These are phyloP conservation scores for Drosophila littoralis DNA, from an alignment of 1,140 invertebrate species.

Conservation along the genomic window DNA sequence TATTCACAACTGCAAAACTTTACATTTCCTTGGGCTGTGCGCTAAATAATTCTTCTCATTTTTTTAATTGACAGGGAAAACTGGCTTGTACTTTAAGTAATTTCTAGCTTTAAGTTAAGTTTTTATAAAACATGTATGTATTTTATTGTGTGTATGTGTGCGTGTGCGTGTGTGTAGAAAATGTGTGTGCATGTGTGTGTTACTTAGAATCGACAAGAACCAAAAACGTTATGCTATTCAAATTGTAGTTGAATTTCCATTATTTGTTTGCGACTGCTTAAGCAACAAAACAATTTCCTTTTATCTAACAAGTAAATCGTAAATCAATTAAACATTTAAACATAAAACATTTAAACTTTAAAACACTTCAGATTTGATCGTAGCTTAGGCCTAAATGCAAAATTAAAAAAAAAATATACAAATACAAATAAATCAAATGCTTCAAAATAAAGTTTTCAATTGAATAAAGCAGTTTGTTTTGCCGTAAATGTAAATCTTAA, in stretches of 20 bases:
- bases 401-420: constrained; percentile 31
- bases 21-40: constrained; percentile 72
- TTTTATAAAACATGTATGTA: constrained; percentile 18
- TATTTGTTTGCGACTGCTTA: constrained; percentile 48
- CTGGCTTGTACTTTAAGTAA: constrained; percentile 24
- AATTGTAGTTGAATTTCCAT: constrained; percentile 65
- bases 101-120: constrained; percentile 36
- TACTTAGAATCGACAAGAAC: constrained; percentile 49
- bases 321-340: constrained; percentile 47
- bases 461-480: constrained; percentile 51
- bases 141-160: constrained; percentile 24
- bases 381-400: constrained; percentile 40
- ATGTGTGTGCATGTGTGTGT: constrained; percentile 28
- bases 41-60: constrained; percentile 46
- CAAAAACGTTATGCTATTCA: constrained; percentile 80
- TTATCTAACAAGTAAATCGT: constrained; percentile 27
- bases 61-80: neutral
- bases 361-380: constrained; percentile 37
- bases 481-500: constrained; percentile 47
- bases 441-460: constrained; percentile 53
- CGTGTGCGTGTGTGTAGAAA: neutral
- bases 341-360: constrained; percentile 41
- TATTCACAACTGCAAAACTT: constrained; percentile 18
- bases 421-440: constrained; percentile 32
- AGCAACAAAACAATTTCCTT: constrained; percentile 26